phyloP scores from a whole-genome alignment of 2,888 invertebrate genomes.

The Plebejus anna region DNA sequence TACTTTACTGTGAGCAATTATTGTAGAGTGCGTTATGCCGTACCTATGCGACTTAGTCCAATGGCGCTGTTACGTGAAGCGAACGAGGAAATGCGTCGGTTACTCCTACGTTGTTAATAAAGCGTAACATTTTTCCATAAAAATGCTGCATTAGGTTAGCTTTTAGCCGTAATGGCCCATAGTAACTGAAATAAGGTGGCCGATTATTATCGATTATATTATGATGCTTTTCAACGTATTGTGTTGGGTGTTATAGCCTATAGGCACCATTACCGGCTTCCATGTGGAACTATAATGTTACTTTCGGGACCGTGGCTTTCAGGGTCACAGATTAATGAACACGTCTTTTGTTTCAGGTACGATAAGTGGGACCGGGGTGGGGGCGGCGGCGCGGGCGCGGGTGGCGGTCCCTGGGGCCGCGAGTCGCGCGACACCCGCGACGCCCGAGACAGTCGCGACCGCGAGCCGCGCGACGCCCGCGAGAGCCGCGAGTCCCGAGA shows the following conservation, averaged over 20 bases:
- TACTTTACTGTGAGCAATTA: background rate
- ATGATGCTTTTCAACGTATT: background rate
- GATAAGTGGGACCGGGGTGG: constrained; percentile 76
- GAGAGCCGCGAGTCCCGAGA: constrained; percentile 42
- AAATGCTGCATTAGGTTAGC: constrained; percentile 15
- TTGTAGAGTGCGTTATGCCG: constrained; percentile 1
- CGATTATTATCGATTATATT: background rate
- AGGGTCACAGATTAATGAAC: background rate
- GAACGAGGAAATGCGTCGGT: background rate
- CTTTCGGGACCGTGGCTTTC: background rate
- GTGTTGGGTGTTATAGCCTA: background rate
- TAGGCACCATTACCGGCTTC: background rate
- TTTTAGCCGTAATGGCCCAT: background rate
- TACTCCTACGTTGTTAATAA: background rate
- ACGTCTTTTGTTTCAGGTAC: constrained; percentile 58
- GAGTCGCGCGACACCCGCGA: constrained; percentile 45
- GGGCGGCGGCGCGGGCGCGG: constrained; percentile 54
- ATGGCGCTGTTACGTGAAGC: background rate
- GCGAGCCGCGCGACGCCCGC: constrained; percentile 66
- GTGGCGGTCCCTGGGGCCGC: constrained; percentile 54
- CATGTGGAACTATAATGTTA: background rate
- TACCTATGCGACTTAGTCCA: background rate
- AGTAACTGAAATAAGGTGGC: constrained; percentile 2
- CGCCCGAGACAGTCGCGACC: constrained; percentile 78
- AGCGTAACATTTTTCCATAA: constrained; percentile 10